Evolutionary conservation across 2,797 vertebrate species (phyloP).

Genomic region (Sebastes itinus): DNA sequence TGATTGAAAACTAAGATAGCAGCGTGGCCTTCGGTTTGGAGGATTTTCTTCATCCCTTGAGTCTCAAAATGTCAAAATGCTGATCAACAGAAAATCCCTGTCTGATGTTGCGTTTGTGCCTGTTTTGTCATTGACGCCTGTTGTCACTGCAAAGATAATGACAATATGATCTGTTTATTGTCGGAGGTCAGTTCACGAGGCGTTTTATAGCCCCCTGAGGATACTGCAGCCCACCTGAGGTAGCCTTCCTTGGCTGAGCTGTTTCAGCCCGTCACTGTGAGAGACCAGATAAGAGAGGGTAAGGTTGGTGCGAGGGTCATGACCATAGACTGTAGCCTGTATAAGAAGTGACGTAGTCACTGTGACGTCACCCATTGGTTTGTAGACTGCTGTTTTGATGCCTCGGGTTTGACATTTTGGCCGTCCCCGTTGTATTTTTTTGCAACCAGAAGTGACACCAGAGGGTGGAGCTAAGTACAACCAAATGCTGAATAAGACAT

Average conservation of each 20-base stretch:
- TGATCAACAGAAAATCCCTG: constrained; percentile 33
- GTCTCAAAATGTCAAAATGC: constrained; percentile 46
- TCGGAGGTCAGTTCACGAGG: constrained; percentile 6
- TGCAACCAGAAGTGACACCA: too few species aligned
- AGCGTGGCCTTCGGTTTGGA: constrained; percentile 25
- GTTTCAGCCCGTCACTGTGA: constrained; percentile 19
- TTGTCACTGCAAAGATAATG: constrained; percentile 4
- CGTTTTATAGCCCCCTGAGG: constrained; percentile 4
- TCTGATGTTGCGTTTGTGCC: background rate
- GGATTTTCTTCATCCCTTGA: constrained; percentile 31
- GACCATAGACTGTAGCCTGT: too few species aligned
- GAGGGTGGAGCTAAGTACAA: too few species aligned
- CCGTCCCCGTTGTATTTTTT: too few species aligned
- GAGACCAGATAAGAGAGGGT: constrained; percentile 52
- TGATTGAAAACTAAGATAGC: constrained; percentile 52
- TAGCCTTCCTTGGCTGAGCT: constrained; percentile 18
- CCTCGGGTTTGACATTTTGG: too few species aligned
- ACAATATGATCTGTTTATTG: constrained; percentile 24
- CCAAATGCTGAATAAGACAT: too few species aligned
- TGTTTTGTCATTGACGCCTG: background rate
- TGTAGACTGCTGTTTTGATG: too few species aligned
- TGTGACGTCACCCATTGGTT: too few species aligned
- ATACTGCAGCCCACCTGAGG: constrained; percentile 14
- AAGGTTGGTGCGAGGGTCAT: background rate
- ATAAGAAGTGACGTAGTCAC: too few species aligned